Conservation (phyloP, 1,140 invertebrate genomes). For the Drosophila lacteicornis region DNA sequence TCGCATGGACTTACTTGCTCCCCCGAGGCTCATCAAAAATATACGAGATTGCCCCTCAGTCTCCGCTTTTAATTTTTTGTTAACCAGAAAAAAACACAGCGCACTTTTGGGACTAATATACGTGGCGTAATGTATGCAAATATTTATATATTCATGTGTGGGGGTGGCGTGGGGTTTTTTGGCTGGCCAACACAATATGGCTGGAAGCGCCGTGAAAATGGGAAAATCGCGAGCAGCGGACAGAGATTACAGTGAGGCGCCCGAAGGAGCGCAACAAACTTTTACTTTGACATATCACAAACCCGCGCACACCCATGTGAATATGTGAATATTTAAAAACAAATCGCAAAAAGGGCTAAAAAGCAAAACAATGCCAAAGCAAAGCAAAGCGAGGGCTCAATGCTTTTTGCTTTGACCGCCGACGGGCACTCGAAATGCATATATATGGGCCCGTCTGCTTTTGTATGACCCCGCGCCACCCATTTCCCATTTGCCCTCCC, state of each 20-base stretch:
- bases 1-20: slow-evolving; percentile 38
- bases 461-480: slow-evolving; percentile 4
- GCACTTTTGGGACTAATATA: slow-evolving; percentile 73
- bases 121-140: slow-evolving; percentile 48
- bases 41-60: slow-evolving; percentile 33
- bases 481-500: slow-evolving; percentile 7
- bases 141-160: slow-evolving; percentile 51
- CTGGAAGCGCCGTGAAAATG: slow-evolving; percentile 57
- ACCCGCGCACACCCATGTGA: slow-evolving; percentile 19
- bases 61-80: slow-evolving; percentile 58
- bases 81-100: slow-evolving; percentile 43
- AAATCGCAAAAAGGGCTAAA: slow-evolving; percentile 29
- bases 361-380: slow-evolving; percentile 50
- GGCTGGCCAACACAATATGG: slow-evolving; percentile 26
- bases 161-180: slow-evolving; percentile 5
- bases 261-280: slow-evolving; percentile 72
- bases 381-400: slow-evolving; percentile 53
- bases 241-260: slow-evolving; percentile 72
- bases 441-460: slow-evolving; percentile 19
- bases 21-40: slow-evolving; percentile 62
- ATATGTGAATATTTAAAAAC: slow-evolving; percentile 46
- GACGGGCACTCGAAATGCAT: slow-evolving; percentile 75
- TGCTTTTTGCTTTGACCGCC: slow-evolving; percentile 78
- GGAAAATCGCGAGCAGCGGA: slow-evolving; percentile 73
- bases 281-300: slow-evolving; percentile 78